Evolutionary conservation across 2,888 invertebrate species (phyloP).

Genomic region (Odontocolon sp.): DNA sequence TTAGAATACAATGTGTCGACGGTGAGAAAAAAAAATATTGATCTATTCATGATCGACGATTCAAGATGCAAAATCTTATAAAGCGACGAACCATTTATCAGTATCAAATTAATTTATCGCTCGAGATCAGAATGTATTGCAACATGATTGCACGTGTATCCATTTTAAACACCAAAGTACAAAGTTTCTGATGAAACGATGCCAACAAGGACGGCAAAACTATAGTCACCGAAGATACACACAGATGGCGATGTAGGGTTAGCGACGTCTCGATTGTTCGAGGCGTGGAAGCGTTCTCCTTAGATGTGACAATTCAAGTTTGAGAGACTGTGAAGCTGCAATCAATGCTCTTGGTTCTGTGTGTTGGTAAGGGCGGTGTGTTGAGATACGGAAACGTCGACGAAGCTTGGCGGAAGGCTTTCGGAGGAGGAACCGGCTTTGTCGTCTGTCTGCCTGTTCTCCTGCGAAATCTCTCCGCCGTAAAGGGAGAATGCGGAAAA

Average conservation of each 20-base stretch:
- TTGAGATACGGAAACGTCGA: conserved; percentile 50
- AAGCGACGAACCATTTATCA: no score
- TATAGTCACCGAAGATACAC: no score
- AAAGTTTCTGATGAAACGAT: background rate
- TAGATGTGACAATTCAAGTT: conserved; percentile 79
- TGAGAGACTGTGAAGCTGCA: conserved; percentile 78
- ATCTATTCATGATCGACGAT: no score
- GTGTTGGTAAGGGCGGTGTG: conserved; percentile 49
- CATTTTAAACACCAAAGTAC: no score
- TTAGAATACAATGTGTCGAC: conserved; percentile 10
- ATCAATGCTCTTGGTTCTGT: conserved; percentile 74
- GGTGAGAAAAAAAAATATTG: conserved; percentile 10
- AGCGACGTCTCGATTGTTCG: conserved; percentile 75
- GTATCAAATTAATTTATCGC: no score
- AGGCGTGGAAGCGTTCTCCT: conserved; percentile 77
- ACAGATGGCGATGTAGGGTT: no score
- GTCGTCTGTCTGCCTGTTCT: conserved; percentile 72
- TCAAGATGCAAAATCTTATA: no score
- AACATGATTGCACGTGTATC: no score
- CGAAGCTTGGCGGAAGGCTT: conserved; percentile 29
- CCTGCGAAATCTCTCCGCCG: conserved; percentile 19
- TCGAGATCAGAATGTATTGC: background rate
- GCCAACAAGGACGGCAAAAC: no score
- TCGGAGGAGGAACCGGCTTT: conserved; percentile 68
- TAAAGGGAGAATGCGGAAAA: background rate